Percentiles rank a stretch among this genome's conserved stretches.
Evolutionary conservation across 2,797 vertebrate genomes (phyloP).

Genomic region (Epinephelus awoara): DNA sequence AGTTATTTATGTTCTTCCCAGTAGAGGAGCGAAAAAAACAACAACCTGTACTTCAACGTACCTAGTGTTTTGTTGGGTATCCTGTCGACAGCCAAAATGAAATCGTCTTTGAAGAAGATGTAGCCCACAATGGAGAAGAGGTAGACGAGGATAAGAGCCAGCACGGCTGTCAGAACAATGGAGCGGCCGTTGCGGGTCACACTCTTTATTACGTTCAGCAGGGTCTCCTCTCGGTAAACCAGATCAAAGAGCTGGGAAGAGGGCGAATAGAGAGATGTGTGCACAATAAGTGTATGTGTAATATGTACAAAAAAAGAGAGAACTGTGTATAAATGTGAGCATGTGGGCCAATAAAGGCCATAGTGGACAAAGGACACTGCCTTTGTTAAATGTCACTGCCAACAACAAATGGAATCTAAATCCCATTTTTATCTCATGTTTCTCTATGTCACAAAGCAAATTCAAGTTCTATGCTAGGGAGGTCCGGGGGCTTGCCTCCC

Average conservation of each 20-base stretch:
- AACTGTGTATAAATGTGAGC: too few relatives aligned
- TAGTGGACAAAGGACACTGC: too few relatives aligned
- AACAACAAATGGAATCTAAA: not conserved
- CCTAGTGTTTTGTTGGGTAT: constrained; percentile 94
- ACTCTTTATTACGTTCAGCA: constrained; percentile 99
- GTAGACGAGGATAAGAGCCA: constrained; percentile 98
- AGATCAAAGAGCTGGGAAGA: constrained; percentile 94
- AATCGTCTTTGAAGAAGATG: constrained; percentile 99
- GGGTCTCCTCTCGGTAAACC: constrained; percentile 97
- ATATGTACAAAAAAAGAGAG: not conserved
- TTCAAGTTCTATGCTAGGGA: too few relatives aligned
- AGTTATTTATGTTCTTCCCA: not conserved
- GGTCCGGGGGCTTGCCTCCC: too few relatives aligned
- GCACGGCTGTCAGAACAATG: constrained; percentile 96
- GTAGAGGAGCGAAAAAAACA: not conserved
- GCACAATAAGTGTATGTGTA: not conserved
- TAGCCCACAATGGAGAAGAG: constrained; percentile 99
- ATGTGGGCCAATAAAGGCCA: too few relatives aligned
- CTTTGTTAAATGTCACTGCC: too few relatives aligned
- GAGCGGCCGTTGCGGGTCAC: constrained; percentile 98
- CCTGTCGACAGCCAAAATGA: constrained; percentile 95
- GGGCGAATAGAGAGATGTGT: constrained; percentile 27
- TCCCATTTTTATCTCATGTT: not conserved
- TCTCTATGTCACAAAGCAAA: not conserved
- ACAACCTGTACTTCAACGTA: constrained; percentile 42